Conservation (phyloP, 1,140 invertebrate genomes). For the Cyclargus thomasi region DNA sequence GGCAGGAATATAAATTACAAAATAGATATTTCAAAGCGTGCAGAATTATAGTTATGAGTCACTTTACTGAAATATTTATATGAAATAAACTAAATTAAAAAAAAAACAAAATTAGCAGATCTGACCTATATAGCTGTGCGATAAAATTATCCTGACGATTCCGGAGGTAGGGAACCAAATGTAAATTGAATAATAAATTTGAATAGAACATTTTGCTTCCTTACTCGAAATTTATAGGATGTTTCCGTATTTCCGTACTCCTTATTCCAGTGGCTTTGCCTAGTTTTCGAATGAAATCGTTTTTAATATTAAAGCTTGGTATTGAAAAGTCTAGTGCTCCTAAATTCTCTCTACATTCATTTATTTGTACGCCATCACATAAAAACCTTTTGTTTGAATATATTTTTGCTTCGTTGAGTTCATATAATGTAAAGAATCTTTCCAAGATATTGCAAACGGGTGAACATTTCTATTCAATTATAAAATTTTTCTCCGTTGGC, state of each 20-base stretch:
- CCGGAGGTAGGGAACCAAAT: conserved; percentile 2
- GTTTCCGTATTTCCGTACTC: not conserved
- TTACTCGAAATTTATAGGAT: conserved; percentile 5
- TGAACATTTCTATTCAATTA: not conserved
- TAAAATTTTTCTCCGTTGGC: too few species aligned
- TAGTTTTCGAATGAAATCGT: not conserved
- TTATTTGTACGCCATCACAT: not conserved
- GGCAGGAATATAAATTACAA: too few species aligned
- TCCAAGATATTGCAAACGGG: not conserved
- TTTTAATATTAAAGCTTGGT: not conserved
- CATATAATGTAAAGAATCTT: not conserved
- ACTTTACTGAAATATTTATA: too few species aligned
- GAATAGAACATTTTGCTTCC: conserved; percentile 1
- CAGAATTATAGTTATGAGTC: too few species aligned
- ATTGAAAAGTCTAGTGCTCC: not conserved
- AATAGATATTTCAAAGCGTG: too few species aligned
- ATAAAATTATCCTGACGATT: not conserved
- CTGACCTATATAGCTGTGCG: conserved; percentile 4
- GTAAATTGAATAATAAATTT: conserved; percentile 13
- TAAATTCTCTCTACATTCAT: not conserved
- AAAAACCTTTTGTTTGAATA: not conserved
- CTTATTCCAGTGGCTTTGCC: not conserved
- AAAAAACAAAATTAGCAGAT: not conserved
- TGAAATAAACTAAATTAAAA: too few species aligned
- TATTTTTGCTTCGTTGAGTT: not conserved